Evolutionary conservation across 2,888 invertebrate genomes (phyloP).

Genomic region (Amiota mariae): DNA sequence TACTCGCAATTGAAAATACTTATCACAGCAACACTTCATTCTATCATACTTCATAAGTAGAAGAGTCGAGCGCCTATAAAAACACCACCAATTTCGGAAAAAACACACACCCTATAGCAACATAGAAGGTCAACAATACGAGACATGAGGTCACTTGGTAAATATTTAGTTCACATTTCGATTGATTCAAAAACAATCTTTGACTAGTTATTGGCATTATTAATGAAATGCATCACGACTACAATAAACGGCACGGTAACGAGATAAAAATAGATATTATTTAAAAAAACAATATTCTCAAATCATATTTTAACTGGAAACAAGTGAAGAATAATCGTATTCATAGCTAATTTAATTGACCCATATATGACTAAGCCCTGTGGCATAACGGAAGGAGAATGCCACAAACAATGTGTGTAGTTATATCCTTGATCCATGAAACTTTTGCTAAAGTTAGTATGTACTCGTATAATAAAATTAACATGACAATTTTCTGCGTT

Average conservation of each 20-base stretch:
- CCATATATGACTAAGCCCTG: no score
- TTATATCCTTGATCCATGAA: no score
- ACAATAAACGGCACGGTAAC: constrained; percentile 58
- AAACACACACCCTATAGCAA: constrained; percentile 27
- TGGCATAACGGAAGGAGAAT: no score
- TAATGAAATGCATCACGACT: constrained; percentile 27
- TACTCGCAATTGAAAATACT: constrained; percentile 10
- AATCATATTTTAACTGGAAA: no score
- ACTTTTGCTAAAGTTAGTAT: no score
- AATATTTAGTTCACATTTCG: constrained; percentile 9
- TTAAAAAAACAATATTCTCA: no score
- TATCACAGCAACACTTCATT: constrained; percentile 35
- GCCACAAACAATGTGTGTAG: no score
- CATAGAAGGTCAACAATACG: constrained; percentile 55
- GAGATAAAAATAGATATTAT: background rate
- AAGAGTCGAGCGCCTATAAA: background rate
- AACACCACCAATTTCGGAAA: constrained; percentile 22
- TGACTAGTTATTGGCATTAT: constrained; percentile 48
- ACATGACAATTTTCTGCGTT: no score
- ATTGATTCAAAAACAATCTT: constrained; percentile 10
- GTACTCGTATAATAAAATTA: no score
- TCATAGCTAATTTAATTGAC: no score
- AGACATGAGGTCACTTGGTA: constrained; percentile 53
- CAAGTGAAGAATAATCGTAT: no score
- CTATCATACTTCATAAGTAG: constrained; percentile 38